A percentile compares a stretch with the other conserved stretches of the same genome.
Conservation (phyloP, 2,888 invertebrate species). For the Drosophila meridionalis region DNA sequence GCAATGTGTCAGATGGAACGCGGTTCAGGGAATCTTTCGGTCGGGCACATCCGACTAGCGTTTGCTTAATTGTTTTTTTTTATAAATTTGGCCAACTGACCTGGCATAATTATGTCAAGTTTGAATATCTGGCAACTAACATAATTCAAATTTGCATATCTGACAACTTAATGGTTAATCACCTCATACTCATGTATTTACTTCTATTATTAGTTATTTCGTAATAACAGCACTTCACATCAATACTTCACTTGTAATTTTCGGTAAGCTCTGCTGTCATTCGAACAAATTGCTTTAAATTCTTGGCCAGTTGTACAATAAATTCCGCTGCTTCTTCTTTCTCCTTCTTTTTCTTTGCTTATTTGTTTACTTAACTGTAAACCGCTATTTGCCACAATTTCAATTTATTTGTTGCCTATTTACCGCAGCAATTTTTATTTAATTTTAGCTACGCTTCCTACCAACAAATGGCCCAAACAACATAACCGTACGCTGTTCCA, state of each 20-base stretch:
- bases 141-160: conserved; percentile 24
- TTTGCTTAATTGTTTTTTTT: neutral
- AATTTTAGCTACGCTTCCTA: conserved; percentile 48
- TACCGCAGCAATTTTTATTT: conserved; percentile 66
- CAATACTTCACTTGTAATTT: conserved; percentile 1
- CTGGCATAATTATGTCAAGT: conserved; percentile 40
- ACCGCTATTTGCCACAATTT: conserved; percentile 73
- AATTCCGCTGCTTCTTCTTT: conserved; percentile 2
- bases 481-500: conserved; percentile 70
- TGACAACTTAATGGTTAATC: neutral
- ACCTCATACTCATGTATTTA: neutral
- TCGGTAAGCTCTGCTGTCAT: conserved; percentile 20
- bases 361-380: conserved; percentile 53
- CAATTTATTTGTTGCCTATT: conserved; percentile 69
- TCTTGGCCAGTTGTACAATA: conserved; percentile 14
- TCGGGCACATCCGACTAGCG: too few species aligned
- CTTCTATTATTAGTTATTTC: neutral
- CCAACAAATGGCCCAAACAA: conserved; percentile 44
- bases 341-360: conserved; percentile 12
- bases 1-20: too few species aligned
- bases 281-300: conserved; percentile 24
- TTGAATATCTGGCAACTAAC: conserved; percentile 1
- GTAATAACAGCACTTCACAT: conserved; percentile 1
- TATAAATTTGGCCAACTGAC: conserved; percentile 25
- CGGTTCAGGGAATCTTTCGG: too few species aligned